Conservation (phyloP, 2,888 invertebrate genomes). For the Clistopyga incitator region DNA sequence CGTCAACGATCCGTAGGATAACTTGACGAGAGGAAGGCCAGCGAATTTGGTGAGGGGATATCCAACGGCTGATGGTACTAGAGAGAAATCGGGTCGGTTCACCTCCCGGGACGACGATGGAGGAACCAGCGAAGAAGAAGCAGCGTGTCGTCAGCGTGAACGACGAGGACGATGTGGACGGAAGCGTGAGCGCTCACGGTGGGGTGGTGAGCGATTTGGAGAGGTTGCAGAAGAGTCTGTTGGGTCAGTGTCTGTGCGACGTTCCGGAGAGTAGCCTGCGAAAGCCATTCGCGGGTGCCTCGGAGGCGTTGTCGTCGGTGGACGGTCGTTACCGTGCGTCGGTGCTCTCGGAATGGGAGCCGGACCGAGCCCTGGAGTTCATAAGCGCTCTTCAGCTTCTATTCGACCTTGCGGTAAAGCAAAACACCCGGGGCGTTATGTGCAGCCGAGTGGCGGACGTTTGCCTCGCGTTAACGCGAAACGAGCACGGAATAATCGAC, state of each 20-base stretch:
- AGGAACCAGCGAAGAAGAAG: slow-evolving; percentile 94
- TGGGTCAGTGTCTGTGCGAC: slow-evolving; percentile 92
- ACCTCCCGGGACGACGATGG: slow-evolving; percentile 88
- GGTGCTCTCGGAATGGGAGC: slow-evolving; percentile 87
- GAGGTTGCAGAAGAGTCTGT: slow-evolving; percentile 88
- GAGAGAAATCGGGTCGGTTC: slow-evolving; percentile 85
- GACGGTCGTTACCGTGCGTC: slow-evolving; percentile 85
- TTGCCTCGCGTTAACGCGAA: slow-evolving; percentile 91
- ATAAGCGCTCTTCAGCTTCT: slow-evolving; percentile 93
- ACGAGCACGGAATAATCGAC: slow-evolving; percentile 93
- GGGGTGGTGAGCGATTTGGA: slow-evolving; percentile 86
- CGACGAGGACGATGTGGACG: slow-evolving; percentile 87
- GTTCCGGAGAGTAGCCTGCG: slow-evolving; percentile 89
- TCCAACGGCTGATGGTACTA: slow-evolving; percentile 87
- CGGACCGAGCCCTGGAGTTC: slow-evolving; percentile 90
- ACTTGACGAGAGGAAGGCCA: slow-evolving; percentile 72
- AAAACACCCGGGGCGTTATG: slow-evolving; percentile 92
- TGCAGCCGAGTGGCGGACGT: slow-evolving; percentile 92
- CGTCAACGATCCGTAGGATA: slow-evolving; percentile 73
- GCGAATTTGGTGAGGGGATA: slow-evolving; percentile 48
- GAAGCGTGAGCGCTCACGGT: slow-evolving; percentile 83
- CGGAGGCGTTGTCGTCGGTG: slow-evolving; percentile 83
- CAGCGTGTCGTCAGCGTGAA: slow-evolving; percentile 88
- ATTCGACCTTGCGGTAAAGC: slow-evolving; percentile 93
- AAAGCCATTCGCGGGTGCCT: slow-evolving; percentile 89